These are phyloP conservation scores for Pogonognathellus flavescens DNA, from an alignment of 1,140 invertebrate genomes.

Conservation along the genomic window DNA sequence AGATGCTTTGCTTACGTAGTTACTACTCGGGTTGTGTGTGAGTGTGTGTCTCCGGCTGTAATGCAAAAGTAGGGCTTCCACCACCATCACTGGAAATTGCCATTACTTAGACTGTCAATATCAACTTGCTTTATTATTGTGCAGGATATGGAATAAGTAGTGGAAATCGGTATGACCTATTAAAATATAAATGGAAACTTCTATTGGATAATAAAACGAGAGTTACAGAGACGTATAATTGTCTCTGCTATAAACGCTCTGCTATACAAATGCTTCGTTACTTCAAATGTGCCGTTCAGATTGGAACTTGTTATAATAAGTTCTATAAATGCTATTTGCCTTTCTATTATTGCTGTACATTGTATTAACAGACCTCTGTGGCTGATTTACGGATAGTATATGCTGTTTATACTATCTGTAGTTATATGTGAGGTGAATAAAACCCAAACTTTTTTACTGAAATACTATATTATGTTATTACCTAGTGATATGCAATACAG, in stretches of 20 bases:
- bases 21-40: neutral
- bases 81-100: neutral
- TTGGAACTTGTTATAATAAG: neutral
- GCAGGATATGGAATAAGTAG: neutral
- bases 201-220: conserved; percentile 37
- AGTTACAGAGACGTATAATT: neutral
- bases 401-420: too few relatives aligned
- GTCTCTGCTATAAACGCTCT: neutral
- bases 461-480: too few relatives aligned
- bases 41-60: neutral
- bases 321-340: neutral
- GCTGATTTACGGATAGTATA: too few relatives aligned
- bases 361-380: neutral
- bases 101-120: conserved; percentile 31
- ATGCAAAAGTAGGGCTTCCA: conserved; percentile 5
- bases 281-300: too few relatives aligned
- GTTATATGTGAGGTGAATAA: too few relatives aligned
- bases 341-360: neutral
- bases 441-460: too few relatives aligned
- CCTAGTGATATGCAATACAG: too few relatives aligned
- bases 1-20: neutral
- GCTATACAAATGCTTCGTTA: too few relatives aligned
- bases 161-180: conserved; percentile 5
- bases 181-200: conserved; percentile 17
- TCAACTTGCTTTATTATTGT: conserved; percentile 33